phyloP scores from a whole-genome alignment of 1,140 invertebrate genomes.

The Periplaneta americana region DNA sequence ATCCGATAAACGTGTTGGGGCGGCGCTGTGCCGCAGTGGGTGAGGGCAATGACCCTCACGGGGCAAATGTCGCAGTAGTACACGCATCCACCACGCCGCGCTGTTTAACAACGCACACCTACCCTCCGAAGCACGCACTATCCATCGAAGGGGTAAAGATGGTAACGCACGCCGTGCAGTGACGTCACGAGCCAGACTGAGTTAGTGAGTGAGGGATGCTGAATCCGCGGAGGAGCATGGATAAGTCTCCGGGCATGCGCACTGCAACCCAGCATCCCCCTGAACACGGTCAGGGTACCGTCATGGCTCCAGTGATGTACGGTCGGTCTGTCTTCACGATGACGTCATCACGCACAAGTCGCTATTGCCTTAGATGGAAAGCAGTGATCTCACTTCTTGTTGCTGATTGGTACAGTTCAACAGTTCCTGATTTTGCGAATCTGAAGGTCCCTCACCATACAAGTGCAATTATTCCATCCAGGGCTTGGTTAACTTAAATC shows the following conservation, averaged over 20 bases:
- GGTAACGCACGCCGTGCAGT: background rate
- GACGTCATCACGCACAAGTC: too few relatives aligned
- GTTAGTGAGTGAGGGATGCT: background rate
- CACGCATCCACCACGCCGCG: background rate
- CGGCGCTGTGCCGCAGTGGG: background rate
- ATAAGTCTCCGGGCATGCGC: background rate
- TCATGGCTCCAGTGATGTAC: too few relatives aligned
- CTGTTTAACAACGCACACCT: background rate
- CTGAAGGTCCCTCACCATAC: too few relatives aligned
- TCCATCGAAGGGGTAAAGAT: background rate
- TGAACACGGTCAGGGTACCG: too few relatives aligned
- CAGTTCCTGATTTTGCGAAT: too few relatives aligned
- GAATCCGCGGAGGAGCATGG: background rate
- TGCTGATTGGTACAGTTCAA: too few relatives aligned
- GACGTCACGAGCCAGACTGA: background rate
- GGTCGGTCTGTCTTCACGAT: too few relatives aligned
- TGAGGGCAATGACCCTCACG: background rate
- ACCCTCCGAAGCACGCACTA: background rate
- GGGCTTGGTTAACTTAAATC: too few relatives aligned
- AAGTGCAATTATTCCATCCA: too few relatives aligned
- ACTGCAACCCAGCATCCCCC: background rate
- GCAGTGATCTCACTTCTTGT: too few relatives aligned
- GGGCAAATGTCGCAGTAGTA: too few relatives aligned
- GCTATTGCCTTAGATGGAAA: too few relatives aligned
- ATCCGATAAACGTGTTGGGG: background rate